phyloP scores from a whole-genome alignment of 2,888 invertebrate genomes.

The Drosophila percnosoma region DNA sequence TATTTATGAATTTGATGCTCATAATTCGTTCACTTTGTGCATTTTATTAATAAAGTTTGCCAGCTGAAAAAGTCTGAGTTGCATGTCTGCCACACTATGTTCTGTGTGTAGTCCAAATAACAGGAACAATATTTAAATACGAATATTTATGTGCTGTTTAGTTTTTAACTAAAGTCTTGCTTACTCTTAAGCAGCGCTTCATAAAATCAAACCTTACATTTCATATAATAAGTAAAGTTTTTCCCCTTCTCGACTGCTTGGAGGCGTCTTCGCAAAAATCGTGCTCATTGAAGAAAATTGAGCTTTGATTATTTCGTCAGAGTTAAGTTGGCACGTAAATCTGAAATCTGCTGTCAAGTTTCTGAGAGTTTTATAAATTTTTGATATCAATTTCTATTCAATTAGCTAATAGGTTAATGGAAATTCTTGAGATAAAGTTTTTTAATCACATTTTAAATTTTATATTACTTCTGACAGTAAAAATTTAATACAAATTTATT shows the following conservation, averaged over 20 bases:
- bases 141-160: constrained; percentile 35
- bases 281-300: constrained; percentile 18
- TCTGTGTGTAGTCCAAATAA: neutral
- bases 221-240: constrained; percentile 27
- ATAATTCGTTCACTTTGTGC: constrained; percentile 70
- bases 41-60: constrained; percentile 77
- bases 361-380: neutral
- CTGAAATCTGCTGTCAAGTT: constrained; percentile 11
- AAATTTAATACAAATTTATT: constrained; percentile 17
- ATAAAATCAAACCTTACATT: constrained; percentile 38
- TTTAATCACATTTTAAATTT: too few species aligned
- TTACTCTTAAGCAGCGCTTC: constrained; percentile 48
- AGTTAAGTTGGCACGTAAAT: constrained; percentile 8
- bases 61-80: constrained; percentile 27
- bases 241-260: constrained; percentile 6
- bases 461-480: neutral
- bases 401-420: neutral
- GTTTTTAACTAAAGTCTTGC: constrained; percentile 37
- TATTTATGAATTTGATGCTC: constrained; percentile 65
- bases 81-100: constrained; percentile 42
- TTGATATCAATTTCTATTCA: neutral
- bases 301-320: constrained; percentile 23
- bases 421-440: neutral
- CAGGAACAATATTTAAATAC: constrained; percentile 4
- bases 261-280: constrained; percentile 7